Evolutionary conservation across 2,113 vertebrate species (phyloP).

Genomic region (Seriola rivoliana): DNA sequence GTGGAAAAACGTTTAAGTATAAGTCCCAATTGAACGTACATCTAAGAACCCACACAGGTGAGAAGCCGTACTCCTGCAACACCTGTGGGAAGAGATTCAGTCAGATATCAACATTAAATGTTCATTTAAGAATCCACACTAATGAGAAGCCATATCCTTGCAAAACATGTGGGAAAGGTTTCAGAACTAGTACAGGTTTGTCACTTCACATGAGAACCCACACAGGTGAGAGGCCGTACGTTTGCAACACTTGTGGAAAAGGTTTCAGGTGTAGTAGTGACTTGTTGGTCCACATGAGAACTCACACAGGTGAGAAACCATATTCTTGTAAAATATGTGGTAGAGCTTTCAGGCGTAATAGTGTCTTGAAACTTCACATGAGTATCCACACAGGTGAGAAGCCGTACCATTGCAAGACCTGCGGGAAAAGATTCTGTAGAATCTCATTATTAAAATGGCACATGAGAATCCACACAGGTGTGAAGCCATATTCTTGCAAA

Average conservation of each 20-base stretch:
- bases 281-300: neutral
- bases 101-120: neutral
- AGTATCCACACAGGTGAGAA: neutral
- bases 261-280: neutral
- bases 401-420: neutral
- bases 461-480: no score
- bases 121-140: neutral
- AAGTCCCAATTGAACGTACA: neutral
- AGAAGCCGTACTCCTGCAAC: neutral
- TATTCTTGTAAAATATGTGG: neutral
- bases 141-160: neutral
- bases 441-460: no score
- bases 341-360: neutral
- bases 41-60: neutral
- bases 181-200: no score
- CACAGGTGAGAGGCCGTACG: neutral
- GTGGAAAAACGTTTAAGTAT: neutral
- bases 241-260: neutral
- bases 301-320: neutral
- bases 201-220: neutral
- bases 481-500: no score
- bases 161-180: neutral
- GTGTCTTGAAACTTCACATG: neutral
- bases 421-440: neutral
- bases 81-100: neutral